Base-by-base conservation (phyloP, 2,113 vertebrate species). In the Poeciliopsis retropinna region DNA sequence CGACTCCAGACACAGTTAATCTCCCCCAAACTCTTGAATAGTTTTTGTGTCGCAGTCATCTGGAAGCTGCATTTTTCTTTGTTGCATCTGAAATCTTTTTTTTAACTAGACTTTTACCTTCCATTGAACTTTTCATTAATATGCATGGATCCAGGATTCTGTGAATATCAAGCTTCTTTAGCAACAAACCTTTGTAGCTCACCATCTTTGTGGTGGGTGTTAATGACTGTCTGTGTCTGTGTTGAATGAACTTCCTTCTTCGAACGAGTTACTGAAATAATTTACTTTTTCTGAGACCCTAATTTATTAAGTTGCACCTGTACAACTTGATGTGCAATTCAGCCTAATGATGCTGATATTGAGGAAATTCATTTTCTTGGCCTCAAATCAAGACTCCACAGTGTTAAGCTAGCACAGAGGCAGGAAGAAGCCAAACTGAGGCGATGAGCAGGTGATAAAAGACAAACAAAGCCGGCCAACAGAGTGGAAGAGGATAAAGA, bases 401-500 rank as follows among this genome's bases (percentile, higher is more conserved):
- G 44, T 73, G 81, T 87, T 60, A 64, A 30, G 65, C 22, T 62
- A 62, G 75, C 1, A 22, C 41, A 0, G 64, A 76, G 72, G 73
- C 70, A 90, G 90, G 88, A 92, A 87, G 87, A 81, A 72, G 84
- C 75, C 41, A 75, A 66, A 80, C 75, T 67, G 70, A 85, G 87
- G 78, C 64, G 72, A 68, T 74, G n/a, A 81, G 75, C 88, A 88
- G 86, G 82, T 85, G 76, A 88, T 85, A 74, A 84, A 88, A 76
- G 67, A 30, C 77, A 78, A 83, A 90, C 88, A 92, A 91, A 86
- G 85, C 66, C 12, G 31, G 77, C 67, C 82, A 85, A 79, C 86
- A 78, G 80, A 81, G 89, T 85, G 89, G 87, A 89, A 88, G 85
- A 29, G 83, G 76, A 90, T 87, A 82, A 85, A 88, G 89, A 90